phyloP scores from a whole-genome alignment of 1,140 invertebrate species.

The Polypedilum pembai region DNA sequence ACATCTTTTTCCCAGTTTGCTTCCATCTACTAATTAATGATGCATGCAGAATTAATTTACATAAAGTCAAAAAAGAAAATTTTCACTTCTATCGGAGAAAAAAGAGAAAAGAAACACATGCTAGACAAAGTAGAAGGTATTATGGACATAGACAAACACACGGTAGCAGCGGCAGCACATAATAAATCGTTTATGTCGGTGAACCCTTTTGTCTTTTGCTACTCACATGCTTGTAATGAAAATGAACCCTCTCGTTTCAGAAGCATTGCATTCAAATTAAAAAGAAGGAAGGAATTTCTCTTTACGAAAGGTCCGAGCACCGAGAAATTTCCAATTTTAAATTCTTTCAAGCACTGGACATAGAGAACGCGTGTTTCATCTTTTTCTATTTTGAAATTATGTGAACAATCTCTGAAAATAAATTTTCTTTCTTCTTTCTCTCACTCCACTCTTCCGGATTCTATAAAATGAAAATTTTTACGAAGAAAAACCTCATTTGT shows the following conservation, averaged over 20 bases:
- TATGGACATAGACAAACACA: background rate
- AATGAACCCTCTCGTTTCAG: background rate
- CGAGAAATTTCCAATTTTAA: too few species aligned
- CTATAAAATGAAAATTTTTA: too few species aligned
- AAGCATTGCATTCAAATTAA: too few species aligned
- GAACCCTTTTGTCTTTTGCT: background rate
- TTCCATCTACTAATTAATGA: slow-evolving; percentile 5
- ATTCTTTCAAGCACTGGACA: background rate
- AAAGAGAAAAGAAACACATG: background rate
- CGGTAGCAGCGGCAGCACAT: background rate
- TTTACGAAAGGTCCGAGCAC: too few species aligned
- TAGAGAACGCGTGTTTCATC: background rate
- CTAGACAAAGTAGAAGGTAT: background rate
- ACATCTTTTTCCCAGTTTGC: background rate
- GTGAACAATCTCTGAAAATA: too few species aligned
- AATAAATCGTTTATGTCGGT: slow-evolving; percentile 17
- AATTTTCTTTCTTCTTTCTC: too few species aligned
- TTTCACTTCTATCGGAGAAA: background rate
- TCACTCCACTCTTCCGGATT: too few species aligned
- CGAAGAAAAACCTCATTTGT: too few species aligned
- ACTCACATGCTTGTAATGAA: slow-evolving; percentile 6
- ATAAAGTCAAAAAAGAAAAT: background rate
- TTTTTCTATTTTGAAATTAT: background rate
- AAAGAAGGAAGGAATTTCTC: too few species aligned
- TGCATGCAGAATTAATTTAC: slow-evolving; percentile 18